Evolutionary conservation across 1,140 invertebrate species (phyloP), one percentile per base, ranked within the genome.

Genomic region (Matsumurasca onukii): DNA sequence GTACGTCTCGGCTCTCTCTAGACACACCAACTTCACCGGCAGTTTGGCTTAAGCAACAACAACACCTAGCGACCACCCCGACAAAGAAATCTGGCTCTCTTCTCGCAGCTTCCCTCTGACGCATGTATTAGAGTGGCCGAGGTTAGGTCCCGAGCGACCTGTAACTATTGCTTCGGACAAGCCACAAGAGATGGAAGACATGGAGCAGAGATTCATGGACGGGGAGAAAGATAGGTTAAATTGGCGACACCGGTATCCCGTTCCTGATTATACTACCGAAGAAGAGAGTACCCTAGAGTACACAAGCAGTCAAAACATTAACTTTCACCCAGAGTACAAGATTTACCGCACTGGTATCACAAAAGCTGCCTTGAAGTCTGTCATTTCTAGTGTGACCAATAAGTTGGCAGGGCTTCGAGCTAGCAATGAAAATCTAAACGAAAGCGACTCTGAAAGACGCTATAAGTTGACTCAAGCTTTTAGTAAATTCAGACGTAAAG

Each of bases 291-390:
- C 83, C 1, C 82, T 80, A 0, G 85, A 85, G 22, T 78, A 79
- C 57, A 79, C 45, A 55, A 82, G 78, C 70, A 78, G 77, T 45
- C 80, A 80, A 24, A 78, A 79, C 62, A 66, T 80, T 0, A 85
- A 86, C 72, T 83, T 90, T 66, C 89, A 91, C 76, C 89, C 90
- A 0, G 89, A 91, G 74, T 88, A 91, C 73, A 90, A 89, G 78
- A 90, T 92, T 70, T 91, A 92, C 72, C 67, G 71, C 20, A 62
- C 66, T 24, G 68, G 76, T 45, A 71, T 79, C 2, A 79, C 80
- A 29, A 80, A 77, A 73, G 77, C 79, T 31, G 77, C 80, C 1
- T 72, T 84, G 13, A 79, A 77, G 70, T 77, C 78, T 52, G 78
- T 83, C 17, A 75, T 84, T 39, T 74, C 76, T 1, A 80, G 74